Base-by-base conservation (phyloP, 2,113 vertebrate species). In the Osmerus mordax region DNA sequence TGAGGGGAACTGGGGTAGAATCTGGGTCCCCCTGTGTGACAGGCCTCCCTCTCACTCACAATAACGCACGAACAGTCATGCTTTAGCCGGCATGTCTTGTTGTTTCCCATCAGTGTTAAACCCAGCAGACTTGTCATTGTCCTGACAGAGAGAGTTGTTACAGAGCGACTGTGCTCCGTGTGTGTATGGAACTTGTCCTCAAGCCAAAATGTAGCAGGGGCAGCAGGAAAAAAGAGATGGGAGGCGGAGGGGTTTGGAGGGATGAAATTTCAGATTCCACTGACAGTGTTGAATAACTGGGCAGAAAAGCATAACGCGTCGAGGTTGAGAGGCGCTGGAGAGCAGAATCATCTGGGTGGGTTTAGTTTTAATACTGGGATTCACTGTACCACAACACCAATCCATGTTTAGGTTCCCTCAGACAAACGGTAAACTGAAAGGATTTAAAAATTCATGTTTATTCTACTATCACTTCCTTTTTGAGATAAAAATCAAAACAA, bases 241-340 rank as follows among this genome's bases (percentile, higher is more conserved):
- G 70, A n/a, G 77, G 63, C 2, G 3, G 32, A 47, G 71, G 21
- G 65, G 68, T 29, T 41, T 59, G 6, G 74, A 65, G 69, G 87
- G 86, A 85, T 88, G 87, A 88, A 81, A 88, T 91, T 89, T 87
- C 86, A 91, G 84, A 87, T 86, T 88, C 87, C 74, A 84, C 77
- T 84, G 76, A 84, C 77, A 19, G 86, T 74, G 65, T 81, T 87
- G 78, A 84, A 75, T 83, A 70, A 78, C 79, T 15, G 72, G 67
- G 76, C 75, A 84, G 83, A 87, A 87, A 89, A 85, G 84, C 79
- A 72, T 84, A 86, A 83, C 81, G 83, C 69, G 73, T 72, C 78
- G 78, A 80, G 76, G 7, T 56, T 15, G 14, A 56, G 54, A 6
- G 54, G 73, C 74, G 69, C 62, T 81, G 67, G 73, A 79, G 75